These are phyloP conservation scores for Aspidiotus rigidus DNA, from an alignment of 2,888 invertebrate genomes.

Conservation along the genomic window DNA sequence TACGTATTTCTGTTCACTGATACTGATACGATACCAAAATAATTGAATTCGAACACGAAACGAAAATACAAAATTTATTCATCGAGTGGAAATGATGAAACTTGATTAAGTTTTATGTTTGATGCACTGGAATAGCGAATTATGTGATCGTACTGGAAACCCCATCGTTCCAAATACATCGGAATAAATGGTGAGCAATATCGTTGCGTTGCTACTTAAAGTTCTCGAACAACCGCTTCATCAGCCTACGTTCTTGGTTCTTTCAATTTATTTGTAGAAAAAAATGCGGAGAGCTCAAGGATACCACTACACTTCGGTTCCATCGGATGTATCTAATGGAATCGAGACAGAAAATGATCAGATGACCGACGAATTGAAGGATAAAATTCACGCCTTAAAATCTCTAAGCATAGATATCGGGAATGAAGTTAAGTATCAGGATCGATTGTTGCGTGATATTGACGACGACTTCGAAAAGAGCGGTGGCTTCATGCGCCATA, in stretches of 20 bases:
- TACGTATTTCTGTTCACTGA: too few relatives aligned
- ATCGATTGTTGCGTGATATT: conserved; percentile 71
- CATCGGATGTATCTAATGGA: conserved; percentile 55
- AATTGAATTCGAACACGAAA: too few relatives aligned
- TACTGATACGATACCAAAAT: too few relatives aligned
- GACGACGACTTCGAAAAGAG: conserved; percentile 79
- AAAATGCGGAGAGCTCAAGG: conserved; percentile 39
- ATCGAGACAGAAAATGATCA: conserved; percentile 86
- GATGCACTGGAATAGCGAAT: too few relatives aligned
- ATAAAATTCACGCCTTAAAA: conserved; percentile 83
- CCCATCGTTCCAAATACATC: background rate
- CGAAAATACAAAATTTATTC: too few relatives aligned
- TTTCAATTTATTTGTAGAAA: background rate
- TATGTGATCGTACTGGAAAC: too few relatives aligned
- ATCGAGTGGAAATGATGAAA: too few relatives aligned
- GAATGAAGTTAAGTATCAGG: conserved; percentile 86
- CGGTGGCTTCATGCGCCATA: conserved; percentile 73
- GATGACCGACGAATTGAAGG: conserved; percentile 75
- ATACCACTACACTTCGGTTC: conserved; percentile 57
- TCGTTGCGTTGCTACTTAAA: background rate
- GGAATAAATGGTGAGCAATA: background rate
- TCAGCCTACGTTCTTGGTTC: too few relatives aligned
- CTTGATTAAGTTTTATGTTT: too few relatives aligned
- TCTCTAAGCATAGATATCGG: conserved; percentile 64
- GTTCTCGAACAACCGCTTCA: too few relatives aligned